Base-by-base conservation (phyloP, 2,888 invertebrate genomes). In the Philaethria dido region DNA sequence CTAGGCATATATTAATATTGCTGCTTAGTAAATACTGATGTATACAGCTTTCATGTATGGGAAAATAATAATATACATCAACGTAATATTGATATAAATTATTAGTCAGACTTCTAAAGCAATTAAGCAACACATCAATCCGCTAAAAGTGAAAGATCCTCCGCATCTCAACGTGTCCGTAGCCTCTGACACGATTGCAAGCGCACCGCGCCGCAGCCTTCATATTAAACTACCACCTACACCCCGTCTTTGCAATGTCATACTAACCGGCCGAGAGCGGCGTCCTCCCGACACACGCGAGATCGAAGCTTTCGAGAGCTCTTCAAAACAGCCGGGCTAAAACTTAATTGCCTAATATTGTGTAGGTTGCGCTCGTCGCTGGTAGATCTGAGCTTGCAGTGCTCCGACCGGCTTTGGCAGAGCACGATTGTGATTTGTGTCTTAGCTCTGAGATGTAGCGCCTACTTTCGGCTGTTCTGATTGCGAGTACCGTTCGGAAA, bases 171-270 rank as follows among this genome's bases (percentile, higher is more conserved):
- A 50, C 50, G 73, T 78, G 71, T 74, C 77, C 72, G 67, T 78
- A 79, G 82, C 80, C 82, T 88, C 85, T 87, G 85, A 87, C 87
- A 85, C 79, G 73, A 78, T 84, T 87, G 79, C 84, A 84, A 79
- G 67, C 85, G 85, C 87, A n/a, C 87, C 83, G 86, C 87, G 81
- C 69, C 76, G 83, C 83, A 83, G 78, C 78, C 80, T 86, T 85
- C 82, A 85, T 83, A 80, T 84, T 81, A 80, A 84, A 85, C 84
- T 84, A 84, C 86, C 88, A 83, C 88, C 87, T 85, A 88, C 88
- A 78, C 64, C 55, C 71, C 62, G 64, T 71, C 74, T 76, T 74
- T 79, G 82, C 83, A 83, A 82, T 83, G 82, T 80, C 82, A 79
- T 80, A 74, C 75, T 76, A 82, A 66, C 72, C 77, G 44, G 69